phyloP scores from a whole-genome alignment of 2,888 invertebrate species.

The Lysandra bellargus region DNA sequence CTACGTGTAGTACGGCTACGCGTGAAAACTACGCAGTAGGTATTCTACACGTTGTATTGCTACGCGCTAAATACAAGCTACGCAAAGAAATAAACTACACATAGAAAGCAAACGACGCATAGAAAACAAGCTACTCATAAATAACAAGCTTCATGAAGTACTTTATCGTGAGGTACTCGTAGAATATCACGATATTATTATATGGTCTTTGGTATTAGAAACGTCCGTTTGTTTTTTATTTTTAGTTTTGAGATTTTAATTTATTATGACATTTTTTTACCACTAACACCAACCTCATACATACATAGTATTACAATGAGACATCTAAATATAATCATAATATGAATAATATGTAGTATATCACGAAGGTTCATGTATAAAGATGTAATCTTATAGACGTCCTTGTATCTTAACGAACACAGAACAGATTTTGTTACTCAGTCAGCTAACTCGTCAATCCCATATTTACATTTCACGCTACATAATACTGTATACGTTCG shows the following conservation, averaged over 20 bases:
- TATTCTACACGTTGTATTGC: not conserved
- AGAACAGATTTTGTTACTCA: conserved; percentile 12
- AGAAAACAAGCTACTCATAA: not conserved
- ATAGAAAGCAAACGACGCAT: not conserved
- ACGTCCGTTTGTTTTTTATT: too few species aligned
- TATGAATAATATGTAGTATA: not conserved
- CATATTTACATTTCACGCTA: conserved; percentile 25
- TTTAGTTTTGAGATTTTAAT: too few species aligned
- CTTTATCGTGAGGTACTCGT: not conserved
- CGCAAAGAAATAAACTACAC: not conserved
- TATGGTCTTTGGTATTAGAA: too few species aligned
- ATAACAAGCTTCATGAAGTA: not conserved
- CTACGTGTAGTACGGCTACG: not conserved
- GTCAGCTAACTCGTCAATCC: conserved; percentile 19
- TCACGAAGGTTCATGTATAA: not conserved
- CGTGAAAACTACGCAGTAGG: not conserved
- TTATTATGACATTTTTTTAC: too few species aligned
- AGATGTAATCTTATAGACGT: conserved; percentile 1
- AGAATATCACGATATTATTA: not conserved
- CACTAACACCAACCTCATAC: not conserved
- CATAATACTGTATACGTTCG: conserved; percentile 16
- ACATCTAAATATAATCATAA: not conserved
- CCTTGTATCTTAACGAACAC: not conserved
- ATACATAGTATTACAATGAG: not conserved
- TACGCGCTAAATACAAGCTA: not conserved